Conservation (phyloP, 2,113 vertebrate species). For the Lucifuga dentata region DNA sequence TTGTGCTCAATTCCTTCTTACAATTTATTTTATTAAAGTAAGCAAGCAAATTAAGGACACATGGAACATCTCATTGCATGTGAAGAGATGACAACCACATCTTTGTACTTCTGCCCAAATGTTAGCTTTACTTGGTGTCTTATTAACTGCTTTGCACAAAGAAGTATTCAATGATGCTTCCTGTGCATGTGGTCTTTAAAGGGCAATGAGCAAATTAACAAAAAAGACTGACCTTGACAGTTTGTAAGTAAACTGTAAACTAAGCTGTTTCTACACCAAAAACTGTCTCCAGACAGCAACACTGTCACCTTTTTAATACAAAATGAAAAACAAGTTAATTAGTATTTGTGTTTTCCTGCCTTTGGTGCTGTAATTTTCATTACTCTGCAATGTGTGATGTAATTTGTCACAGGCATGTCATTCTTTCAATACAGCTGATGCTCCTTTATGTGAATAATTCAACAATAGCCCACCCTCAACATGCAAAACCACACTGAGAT, state of each 20-base stretch:
- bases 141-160: slow-evolving; percentile 1
- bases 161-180: neutral
- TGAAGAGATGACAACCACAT: neutral
- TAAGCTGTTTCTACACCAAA: slow-evolving; percentile 14
- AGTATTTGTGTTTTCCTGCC: neutral
- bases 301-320: neutral
- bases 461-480: slow-evolving; percentile 7
- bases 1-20: slow-evolving; percentile 30
- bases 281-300: slow-evolving; percentile 21
- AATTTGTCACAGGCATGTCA: too few species aligned
- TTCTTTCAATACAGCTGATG: slow-evolving; percentile 1
- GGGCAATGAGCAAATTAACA: slow-evolving; percentile 2
- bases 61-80: slow-evolving; percentile 6
- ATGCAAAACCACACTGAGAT: slow-evolving; percentile 10
- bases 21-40: neutral
- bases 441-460: neutral
- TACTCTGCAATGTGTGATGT: neutral
- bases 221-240: slow-evolving; percentile 16
- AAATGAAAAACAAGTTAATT: neutral
- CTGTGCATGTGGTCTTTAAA: neutral
- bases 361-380: neutral
- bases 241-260: neutral
- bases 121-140: slow-evolving; percentile 5
- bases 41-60: slow-evolving; percentile 1
- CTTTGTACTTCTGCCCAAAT: slow-evolving; percentile 12